Conservation (phyloP, 2,113 vertebrate species). For the Bufo bufo region DNA sequence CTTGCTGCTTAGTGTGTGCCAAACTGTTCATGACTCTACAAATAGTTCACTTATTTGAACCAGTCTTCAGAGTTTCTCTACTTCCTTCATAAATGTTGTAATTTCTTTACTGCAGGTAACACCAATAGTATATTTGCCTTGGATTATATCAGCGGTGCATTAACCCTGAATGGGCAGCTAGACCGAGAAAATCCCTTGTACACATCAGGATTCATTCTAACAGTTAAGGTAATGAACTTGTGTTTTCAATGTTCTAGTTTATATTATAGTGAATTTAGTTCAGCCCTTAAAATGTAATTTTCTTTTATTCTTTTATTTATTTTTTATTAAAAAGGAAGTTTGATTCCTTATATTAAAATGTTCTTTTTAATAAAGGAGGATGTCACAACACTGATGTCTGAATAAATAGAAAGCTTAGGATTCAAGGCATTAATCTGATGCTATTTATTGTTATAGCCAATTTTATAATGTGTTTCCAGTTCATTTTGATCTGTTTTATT, state of each 20-base stretch:
- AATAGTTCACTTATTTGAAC: neutral
- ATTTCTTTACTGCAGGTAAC: constrained; percentile 80
- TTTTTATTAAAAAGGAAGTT: neutral
- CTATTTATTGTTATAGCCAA: neutral
- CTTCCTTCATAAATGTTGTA: neutral
- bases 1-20: neutral
- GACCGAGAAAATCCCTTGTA: constrained; percentile 97
- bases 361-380: neutral
- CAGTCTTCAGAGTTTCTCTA: neutral
- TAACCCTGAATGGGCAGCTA: constrained; percentile 90
- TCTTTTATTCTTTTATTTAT: neutral
- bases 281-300: neutral
- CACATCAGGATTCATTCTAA: constrained; percentile 89
- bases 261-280: neutral
- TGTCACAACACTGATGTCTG: neutral
- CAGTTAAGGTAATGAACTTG: constrained; percentile 84
- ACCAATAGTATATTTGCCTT: constrained; percentile 97
- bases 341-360: neutral
- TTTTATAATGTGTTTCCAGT: neutral
- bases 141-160: constrained; percentile 94
- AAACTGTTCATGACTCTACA: neutral
- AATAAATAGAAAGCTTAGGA: neutral
- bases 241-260: neutral
- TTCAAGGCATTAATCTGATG: neutral
- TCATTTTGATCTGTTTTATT: neutral